A percentile compares a stretch with the other conserved stretches of the same genome.
Conservation (phyloP, 2,888 invertebrate genomes). For the Tyria jacobaeae region DNA sequence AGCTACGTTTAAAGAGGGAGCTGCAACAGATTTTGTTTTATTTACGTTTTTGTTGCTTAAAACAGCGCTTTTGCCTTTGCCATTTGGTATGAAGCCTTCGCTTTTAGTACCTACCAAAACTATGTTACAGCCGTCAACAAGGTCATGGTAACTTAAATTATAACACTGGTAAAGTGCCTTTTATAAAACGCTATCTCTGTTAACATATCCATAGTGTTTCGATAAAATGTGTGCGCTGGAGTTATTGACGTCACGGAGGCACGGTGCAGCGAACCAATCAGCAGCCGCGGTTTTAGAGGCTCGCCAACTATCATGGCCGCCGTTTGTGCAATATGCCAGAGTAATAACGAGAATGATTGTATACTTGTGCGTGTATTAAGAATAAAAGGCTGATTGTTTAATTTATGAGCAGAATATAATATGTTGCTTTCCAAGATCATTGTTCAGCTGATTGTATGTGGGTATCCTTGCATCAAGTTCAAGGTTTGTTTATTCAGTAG, state of each 20-base stretch:
- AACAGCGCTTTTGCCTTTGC: too few species aligned
- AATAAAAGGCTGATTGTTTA: conserved; percentile 25
- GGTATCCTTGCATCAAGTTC: conserved; percentile 18
- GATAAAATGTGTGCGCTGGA: conserved; percentile 64
- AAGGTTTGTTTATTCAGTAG: conserved; percentile 10
- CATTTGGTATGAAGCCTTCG: too few species aligned
- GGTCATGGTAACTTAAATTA: not conserved
- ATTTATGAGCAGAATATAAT: conserved; percentile 27
- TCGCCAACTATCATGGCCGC: conserved; percentile 73
- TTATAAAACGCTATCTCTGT: conserved; percentile 58
- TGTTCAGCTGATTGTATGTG: conserved; percentile 20
- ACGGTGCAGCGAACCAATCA: conserved; percentile 70
- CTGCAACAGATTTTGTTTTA: too few species aligned
- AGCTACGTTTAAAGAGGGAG: too few species aligned
- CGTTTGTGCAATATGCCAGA: conserved; percentile 28
- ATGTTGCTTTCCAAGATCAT: conserved; percentile 12
- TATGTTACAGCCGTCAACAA: not conserved
- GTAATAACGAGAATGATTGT: not conserved
- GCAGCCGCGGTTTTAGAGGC: conserved; percentile 65
- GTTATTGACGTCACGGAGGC: conserved; percentile 76
- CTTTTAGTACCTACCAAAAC: not conserved
- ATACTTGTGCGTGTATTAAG: conserved; percentile 40
- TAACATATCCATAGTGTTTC: conserved; percentile 53
- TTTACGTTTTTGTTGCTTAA: too few species aligned
- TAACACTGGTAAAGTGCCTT: conserved; percentile 15